Percentiles rank a stretch among this genome's conserved stretches.
These are phyloP conservation scores for Sarotherodon lohbergeri DNA, from an alignment of 2,113 vertebrate genomes.

Conservation along the genomic window DNA sequence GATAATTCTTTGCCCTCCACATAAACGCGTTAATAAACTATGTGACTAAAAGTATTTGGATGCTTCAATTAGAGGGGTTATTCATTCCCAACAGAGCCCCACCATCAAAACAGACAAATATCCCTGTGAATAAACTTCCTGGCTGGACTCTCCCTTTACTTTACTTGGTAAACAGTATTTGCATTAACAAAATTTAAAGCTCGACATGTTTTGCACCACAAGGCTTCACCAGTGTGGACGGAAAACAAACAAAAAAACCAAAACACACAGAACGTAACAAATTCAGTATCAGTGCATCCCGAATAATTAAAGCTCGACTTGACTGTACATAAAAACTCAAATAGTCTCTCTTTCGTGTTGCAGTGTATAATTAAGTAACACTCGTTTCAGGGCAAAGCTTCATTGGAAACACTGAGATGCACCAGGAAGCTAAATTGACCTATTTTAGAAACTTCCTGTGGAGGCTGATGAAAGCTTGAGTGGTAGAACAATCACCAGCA, in stretches of 20 bases:
- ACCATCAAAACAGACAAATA: not conserved
- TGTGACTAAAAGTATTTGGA: not conserved
- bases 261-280: not conserved
- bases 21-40: not conserved
- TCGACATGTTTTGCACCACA: not conserved
- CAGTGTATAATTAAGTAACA: not conserved
- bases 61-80: not conserved
- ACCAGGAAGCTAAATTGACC: not conserved
- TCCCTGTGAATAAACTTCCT: not conserved
- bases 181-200: not conserved
- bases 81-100: not conserved
- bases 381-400: not conserved
- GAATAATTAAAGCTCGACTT: not conserved
- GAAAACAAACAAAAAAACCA: not conserved
- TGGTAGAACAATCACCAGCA: not conserved
- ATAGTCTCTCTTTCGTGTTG: not conserved
- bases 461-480: not conserved
- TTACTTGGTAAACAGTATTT: not conserved
- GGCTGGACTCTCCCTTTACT: too few relatives aligned
- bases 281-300: not conserved
- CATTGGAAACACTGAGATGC: not conserved
- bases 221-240: not conserved
- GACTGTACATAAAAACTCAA: not conserved
- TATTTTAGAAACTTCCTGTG: not conserved
- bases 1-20: not conserved